Evolutionary conservation across 1,140 invertebrate species (phyloP).

Genomic region (Charaxes varanes): DNA sequence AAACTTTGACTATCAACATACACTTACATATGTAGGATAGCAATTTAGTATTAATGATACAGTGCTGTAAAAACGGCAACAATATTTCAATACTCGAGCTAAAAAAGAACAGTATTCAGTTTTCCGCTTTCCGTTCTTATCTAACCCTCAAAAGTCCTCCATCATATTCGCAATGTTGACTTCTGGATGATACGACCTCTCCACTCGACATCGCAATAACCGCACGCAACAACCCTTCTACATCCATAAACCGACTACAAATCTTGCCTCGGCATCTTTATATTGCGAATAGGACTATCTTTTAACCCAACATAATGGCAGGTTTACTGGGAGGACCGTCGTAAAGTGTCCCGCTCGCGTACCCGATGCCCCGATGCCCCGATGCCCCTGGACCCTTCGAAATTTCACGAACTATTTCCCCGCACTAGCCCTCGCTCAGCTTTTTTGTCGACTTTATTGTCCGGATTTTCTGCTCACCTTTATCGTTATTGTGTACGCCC

Average conservation of each 20-base stretch:
- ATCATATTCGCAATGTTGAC: constrained; percentile 66
- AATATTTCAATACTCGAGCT: constrained; percentile 9
- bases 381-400: constrained; percentile 58
- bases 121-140: constrained; percentile 38
- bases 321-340: constrained; percentile 68
- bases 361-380: constrained; percentile 22
- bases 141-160: constrained; percentile 53
- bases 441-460: constrained; percentile 72
- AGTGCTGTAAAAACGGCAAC: constrained; percentile 13
- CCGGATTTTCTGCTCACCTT: constrained; percentile 72
- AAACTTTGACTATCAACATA: no score
- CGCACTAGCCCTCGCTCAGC: constrained; percentile 63
- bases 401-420: constrained; percentile 72
- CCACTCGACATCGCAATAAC: constrained; percentile 66
- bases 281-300: constrained; percentile 63
- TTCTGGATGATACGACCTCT: constrained; percentile 63
- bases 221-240: constrained; percentile 67
- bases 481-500: constrained; percentile 70
- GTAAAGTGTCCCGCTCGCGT: constrained; percentile 58
- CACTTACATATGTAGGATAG: no score
- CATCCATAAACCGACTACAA: constrained; percentile 70
- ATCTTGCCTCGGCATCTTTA: constrained; percentile 71
- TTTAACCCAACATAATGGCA: constrained; percentile 70
- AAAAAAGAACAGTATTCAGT: constrained; percentile 29
- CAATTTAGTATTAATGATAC: background rate